Evolutionary conservation across 2,888 invertebrate genomes (phyloP), one percentile per base, ranked within the genome.

Genomic region (Aromia moschata): DNA sequence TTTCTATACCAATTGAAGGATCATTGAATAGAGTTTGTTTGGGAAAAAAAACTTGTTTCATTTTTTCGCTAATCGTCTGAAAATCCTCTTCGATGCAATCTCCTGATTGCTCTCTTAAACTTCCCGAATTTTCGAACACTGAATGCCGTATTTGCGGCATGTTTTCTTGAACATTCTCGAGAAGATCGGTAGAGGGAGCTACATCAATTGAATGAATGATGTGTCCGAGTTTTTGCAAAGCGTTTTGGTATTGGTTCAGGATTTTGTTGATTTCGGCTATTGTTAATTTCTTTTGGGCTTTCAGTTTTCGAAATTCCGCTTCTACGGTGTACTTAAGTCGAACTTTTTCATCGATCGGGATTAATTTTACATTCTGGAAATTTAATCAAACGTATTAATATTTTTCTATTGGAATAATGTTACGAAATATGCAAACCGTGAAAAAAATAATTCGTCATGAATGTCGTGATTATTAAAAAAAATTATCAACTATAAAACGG

Each of bases 261-360:
- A 69, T 46, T 64, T 65, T 68, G 38, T 76, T 70, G 1, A 77
- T 56, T 40, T 67, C 62, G 0, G 65, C 47, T 2, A 63, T 20
- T 0, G 70, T 75, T 9, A 78, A 43, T 59, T 70, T 64, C 3
- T 65, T 64, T 49, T 71, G 68, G 1, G 55, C 47, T 57, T 77
- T 75, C 16, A 78, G 60, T 56, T 74, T 68, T 56, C 74, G 65
- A 7, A 79, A 60, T 51, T 76, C 69, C 1, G 76, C 69, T 67
- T 79, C 74, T 40, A 79, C 62, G 40, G 74, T 71, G 60, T 79
- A 78, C 56, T 75, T 79, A 1, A 78, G 53, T 15, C 74, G 69
- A 12, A 68, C 53, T 49, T 62, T 58, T 37, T 62, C 49, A 44
- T 72, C 70, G 15, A 74, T 31, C 12, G 60, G 37, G 1, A 57